Evolutionary conservation across 2,113 vertebrate genomes (phyloP), one percentile per base, ranked within the genome.

Genomic region (Lates calcarifer): DNA sequence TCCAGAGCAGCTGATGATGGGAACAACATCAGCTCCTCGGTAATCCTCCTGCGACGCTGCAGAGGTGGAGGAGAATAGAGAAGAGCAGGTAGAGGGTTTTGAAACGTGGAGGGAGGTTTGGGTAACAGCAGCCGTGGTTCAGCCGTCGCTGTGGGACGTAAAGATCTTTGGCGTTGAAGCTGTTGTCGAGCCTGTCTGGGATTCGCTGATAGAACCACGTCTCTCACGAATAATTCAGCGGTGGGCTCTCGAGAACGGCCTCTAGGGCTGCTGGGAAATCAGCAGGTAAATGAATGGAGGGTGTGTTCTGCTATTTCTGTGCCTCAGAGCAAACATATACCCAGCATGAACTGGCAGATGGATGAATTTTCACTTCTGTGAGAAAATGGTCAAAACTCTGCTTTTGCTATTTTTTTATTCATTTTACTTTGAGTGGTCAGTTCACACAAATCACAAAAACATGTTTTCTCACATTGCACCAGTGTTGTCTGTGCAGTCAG

Each of bases 1-100:
- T 47, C 29, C 39, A 33, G n/a, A 78, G 77, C 66, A 17, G 58
- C 69, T 12, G 65, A n/a, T 58, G 82, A 58, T 43, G 72, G 28
- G 18, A 20, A 31, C 26, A 10, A 4, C 35, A 10, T 18, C n/a
- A 26, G 15, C n/a, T 18, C n/a, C 20, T 12, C 10, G 22, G 24
- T 57, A 28, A 57, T 29, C 55, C 55, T 57, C 26, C 37, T 0
- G 26, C 0, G 62, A 24, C 35, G 56, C 55, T 4, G 73, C 0
- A 41, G 41, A 29, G 29, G 33, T 8, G 62, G n/a, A 14, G 64
- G 5, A 4, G 51, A 18, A 17, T 5, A 15, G 45, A 24, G 51
- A 55, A 5, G 49, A 20, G n/a, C 49, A 37, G 64, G 41, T 37
- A 2, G 55, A 64, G 22, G 10, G 20, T 18, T 26, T 18, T 26